Conservation (phyloP, 2,113 vertebrate genomes). For the Fregata magnificens region DNA sequence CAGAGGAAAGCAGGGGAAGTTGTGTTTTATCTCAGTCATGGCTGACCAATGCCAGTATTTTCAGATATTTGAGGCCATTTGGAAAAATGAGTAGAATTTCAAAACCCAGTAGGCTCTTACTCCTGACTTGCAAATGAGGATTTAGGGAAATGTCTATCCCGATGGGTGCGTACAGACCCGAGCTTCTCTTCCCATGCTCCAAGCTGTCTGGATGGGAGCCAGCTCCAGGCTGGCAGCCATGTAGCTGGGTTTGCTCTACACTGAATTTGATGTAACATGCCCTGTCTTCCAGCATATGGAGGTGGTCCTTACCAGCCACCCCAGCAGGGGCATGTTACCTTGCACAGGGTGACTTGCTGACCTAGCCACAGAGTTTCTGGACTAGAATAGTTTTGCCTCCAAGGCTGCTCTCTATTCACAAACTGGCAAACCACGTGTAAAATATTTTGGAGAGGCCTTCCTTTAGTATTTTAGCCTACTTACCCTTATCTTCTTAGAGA, state of each 20-base stretch:
- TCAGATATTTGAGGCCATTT: background rate
- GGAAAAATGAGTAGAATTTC: background rate
- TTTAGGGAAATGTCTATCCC: background rate
- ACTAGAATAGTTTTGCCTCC: background rate
- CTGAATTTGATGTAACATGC: background rate
- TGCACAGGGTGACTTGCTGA: background rate
- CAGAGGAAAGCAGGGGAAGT: background rate
- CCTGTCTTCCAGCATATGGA: background rate
- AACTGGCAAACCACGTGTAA: background rate
- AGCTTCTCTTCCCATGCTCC: background rate
- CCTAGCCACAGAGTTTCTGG: background rate
- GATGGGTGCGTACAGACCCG: background rate
- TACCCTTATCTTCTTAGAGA: background rate
- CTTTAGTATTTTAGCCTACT: background rate
- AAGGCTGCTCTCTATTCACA: background rate
- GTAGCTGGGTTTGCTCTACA: background rate
- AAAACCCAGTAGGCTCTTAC: background rate
- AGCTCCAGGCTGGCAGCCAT: background rate
- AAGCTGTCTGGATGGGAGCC: background rate
- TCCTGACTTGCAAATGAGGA: background rate
- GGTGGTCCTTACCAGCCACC: background rate
- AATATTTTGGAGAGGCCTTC: background rate
- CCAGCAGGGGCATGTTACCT: background rate
- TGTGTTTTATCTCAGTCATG: background rate
- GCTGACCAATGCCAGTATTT: background rate